phyloP scores from a whole-genome alignment of 2,113 vertebrate species.

The Elachura formosa region DNA sequence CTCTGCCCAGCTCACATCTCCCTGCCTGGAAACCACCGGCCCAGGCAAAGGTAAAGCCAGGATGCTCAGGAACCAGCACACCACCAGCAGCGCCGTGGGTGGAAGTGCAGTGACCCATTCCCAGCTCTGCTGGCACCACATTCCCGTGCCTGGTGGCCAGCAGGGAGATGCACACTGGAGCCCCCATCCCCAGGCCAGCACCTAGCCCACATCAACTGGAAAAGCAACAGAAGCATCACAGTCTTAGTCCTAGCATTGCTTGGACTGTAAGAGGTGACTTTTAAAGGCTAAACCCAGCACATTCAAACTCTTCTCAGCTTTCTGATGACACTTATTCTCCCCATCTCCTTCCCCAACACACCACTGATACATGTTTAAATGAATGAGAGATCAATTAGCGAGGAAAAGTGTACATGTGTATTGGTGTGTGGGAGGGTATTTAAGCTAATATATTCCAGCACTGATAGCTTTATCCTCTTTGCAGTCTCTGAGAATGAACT shows the following conservation, averaged over 20 bases:
- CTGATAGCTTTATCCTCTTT: constrained; percentile 64
- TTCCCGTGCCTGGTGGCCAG: accelerated
- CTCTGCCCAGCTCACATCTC: neutral
- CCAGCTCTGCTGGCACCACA: neutral
- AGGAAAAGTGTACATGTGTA: neutral
- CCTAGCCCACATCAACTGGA: neutral
- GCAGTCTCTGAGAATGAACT: constrained; percentile 14
- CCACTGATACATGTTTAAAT: neutral
- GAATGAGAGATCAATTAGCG: neutral
- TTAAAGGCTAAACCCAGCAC: neutral
- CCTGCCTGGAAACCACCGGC: neutral
- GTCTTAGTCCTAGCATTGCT: neutral
- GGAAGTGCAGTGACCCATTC: neutral
- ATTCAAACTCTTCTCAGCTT: neutral
- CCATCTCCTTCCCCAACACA: neutral
- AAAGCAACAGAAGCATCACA: neutral
- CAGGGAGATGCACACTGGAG: neutral
- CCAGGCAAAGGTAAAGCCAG: neutral
- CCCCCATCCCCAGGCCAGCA: neutral
- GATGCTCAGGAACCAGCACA: neutral
- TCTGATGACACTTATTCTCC: neutral
- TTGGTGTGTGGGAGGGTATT: constrained; percentile 6
- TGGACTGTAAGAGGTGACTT: neutral
- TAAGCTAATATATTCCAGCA: constrained; percentile 57
- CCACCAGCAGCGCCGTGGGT: neutral